phyloP scores from a whole-genome alignment of 1,140 invertebrate genomes.

The Cardiocondyla obscurior region DNA sequence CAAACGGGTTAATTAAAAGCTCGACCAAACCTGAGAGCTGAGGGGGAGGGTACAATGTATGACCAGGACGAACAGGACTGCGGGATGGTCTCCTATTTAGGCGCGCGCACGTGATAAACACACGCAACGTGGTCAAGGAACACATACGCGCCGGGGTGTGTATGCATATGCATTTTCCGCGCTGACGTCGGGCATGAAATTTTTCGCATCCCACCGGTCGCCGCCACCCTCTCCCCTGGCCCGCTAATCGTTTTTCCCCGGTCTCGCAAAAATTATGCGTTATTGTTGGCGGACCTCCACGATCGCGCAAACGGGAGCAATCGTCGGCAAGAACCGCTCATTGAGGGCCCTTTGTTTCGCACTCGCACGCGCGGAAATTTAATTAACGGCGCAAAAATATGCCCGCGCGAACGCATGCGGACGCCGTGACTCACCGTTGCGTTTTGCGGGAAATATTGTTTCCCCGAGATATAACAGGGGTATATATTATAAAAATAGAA shows the following conservation, averaged over 20 bases:
- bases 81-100: conserved; percentile 24
- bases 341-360: conserved; percentile 14
- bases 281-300: conserved; percentile 22
- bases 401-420: background rate
- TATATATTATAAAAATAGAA: background rate
- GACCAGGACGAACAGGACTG: background rate
- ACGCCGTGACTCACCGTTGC: background rate
- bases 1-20: conserved; percentile 76
- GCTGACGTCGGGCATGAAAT: conserved; percentile 45
- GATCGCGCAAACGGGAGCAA: background rate
- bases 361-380: background rate
- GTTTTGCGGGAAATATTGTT: background rate
- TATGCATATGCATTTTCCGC: conserved; percentile 63
- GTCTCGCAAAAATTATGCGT: conserved; percentile 19
- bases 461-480: background rate
- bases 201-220: background rate
- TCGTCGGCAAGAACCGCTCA: conserved; percentile 1
- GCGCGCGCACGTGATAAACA: conserved; percentile 12
- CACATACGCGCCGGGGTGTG: conserved; percentile 19
- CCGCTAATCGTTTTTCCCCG: background rate
- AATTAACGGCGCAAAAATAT: conserved; percentile 2
- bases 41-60: conserved; percentile 29
- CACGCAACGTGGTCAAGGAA: background rate
- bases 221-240: no score
- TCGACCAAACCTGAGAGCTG: conserved; percentile 22